These are phyloP conservation scores for Congeria kusceri DNA, from an alignment of 2,888 invertebrate genomes.

Conservation along the genomic window DNA sequence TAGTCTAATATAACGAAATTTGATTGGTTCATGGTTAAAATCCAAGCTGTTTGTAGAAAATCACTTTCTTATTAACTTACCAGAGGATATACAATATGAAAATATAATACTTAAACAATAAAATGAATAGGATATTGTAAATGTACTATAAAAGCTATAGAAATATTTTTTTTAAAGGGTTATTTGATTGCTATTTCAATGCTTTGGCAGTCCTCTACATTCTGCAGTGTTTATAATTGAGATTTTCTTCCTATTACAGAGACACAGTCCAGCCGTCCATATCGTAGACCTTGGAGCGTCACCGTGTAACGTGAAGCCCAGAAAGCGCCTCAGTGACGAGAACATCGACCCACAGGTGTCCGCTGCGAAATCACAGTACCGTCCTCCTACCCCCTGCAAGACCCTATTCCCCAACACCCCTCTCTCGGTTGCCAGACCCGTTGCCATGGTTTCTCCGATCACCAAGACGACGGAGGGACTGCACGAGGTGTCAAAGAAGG, in stretches of 20 bases:
- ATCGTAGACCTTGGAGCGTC: constrained; percentile 70
- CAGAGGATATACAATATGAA: too few relatives aligned
- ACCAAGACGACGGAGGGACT: constrained; percentile 66
- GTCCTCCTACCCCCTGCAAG: constrained; percentile 56
- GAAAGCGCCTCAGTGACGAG: constrained; percentile 65
- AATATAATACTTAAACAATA: too few relatives aligned
- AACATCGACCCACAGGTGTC: constrained; percentile 52
- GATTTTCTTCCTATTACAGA: constrained; percentile 55
- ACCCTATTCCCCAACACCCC: constrained; percentile 65
- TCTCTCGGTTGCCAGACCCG: constrained; percentile 53
- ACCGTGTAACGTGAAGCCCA: constrained; percentile 54
- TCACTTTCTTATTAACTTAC: too few relatives aligned
- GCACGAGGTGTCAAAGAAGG: constrained; percentile 65
- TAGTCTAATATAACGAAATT: not conserved
- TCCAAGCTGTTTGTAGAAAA: too few relatives aligned
- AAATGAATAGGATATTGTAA: too few relatives aligned
- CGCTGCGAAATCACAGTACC: constrained; percentile 57
- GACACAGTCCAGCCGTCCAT: constrained; percentile 73
- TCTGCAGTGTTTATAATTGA: too few relatives aligned
- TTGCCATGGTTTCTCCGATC: constrained; percentile 76
- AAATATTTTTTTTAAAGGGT: too few relatives aligned
- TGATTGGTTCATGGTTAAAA: too few relatives aligned
- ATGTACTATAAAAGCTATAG: too few relatives aligned
- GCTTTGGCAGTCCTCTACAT: too few relatives aligned
- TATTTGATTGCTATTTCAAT: too few relatives aligned